A percentile compares a stretch with the other conserved stretches of the same genome.
Conservation (phyloP, 2,888 invertebrate species). For the Sinelater perroti region DNA sequence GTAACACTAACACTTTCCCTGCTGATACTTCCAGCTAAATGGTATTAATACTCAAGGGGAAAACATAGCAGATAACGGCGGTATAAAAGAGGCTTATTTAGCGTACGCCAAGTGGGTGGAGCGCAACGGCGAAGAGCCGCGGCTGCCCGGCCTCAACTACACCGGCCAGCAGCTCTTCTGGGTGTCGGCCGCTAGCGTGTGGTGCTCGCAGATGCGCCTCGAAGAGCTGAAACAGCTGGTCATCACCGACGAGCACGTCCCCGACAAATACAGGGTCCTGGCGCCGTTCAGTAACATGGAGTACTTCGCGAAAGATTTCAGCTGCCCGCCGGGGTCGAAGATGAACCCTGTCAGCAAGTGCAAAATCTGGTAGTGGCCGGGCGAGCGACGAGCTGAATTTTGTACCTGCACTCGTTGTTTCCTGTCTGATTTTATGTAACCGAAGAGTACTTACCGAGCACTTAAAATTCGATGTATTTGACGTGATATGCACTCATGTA, state of each 20-base stretch:
- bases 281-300: slow-evolving; percentile 69
- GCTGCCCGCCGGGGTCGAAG: slow-evolving; percentile 65
- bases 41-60: slow-evolving; percentile 93
- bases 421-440: slow-evolving; percentile 23
- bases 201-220: slow-evolving; percentile 63
- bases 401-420: slow-evolving; percentile 31
- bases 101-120: slow-evolving; percentile 56
- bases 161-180: slow-evolving; percentile 65
- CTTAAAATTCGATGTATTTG: slow-evolving; percentile 1
- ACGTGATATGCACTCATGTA: slow-evolving; percentile 13
- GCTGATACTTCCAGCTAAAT: slow-evolving; percentile 75
- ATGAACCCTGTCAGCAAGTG: slow-evolving; percentile 73
- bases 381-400: too few relatives aligned
- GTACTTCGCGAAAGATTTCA: slow-evolving; percentile 70
- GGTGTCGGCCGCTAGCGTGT: slow-evolving; percentile 68
- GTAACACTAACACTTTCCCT: slow-evolving; percentile 67
- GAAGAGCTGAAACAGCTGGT: slow-evolving; percentile 57
- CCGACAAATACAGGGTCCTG: slow-evolving; percentile 66
- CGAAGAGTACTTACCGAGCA: slow-evolving; percentile 2
- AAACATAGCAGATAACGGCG: slow-evolving; percentile 95
- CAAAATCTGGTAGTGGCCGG: slow-evolving; percentile 69
- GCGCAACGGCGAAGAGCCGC: slow-evolving; percentile 53
- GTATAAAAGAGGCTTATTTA: slow-evolving; percentile 84
- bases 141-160: slow-evolving; percentile 54
- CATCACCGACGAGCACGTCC: slow-evolving; percentile 60